Percentiles rank a stretch among this genome's conserved stretches.
Conservation (phyloP, 1,140 invertebrate species). For the Sitophilus oryzae region DNA sequence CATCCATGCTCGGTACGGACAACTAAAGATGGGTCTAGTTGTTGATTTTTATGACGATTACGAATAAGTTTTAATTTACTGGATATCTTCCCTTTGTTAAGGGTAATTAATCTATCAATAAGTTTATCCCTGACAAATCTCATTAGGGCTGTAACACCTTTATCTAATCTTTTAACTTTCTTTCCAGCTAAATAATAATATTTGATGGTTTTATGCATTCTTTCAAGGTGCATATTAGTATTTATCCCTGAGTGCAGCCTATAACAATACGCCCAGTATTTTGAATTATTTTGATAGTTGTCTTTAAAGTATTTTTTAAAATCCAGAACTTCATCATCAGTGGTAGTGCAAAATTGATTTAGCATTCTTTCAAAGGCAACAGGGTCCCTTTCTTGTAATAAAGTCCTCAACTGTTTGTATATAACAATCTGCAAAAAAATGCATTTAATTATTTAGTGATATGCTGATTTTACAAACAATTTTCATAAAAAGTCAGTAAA, state of each 20-base stretch:
- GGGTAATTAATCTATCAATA: constrained; percentile 1
- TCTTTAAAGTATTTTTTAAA: background rate
- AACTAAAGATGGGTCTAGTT: background rate
- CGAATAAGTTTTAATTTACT: constrained; percentile 4
- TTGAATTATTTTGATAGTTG: background rate
- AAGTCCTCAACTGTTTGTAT: background rate
- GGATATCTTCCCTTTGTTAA: constrained; percentile 11
- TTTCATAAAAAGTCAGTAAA: too few species aligned
- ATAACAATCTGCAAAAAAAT: background rate
- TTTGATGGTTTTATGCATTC: constrained; percentile 9
- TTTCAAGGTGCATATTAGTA: too few species aligned
- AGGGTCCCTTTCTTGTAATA: background rate
- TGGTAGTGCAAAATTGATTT: background rate
- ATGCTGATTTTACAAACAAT: too few species aligned
- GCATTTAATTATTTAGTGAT: too few species aligned
- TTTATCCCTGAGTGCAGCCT: constrained; percentile 7
- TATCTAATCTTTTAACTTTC: constrained; percentile 5
- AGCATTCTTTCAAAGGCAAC: background rate
- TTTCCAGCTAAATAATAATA: constrained; percentile 11
- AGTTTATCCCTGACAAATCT: constrained; percentile 5
- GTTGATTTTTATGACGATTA: background rate
- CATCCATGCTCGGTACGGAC: background rate
- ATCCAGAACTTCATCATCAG: background rate
- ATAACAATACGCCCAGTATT: constrained; percentile 15
- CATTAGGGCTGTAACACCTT: constrained; percentile 6